Evolutionary conservation across 2,797 vertebrate genomes (phyloP).

Genomic region (Lacerta viridis): DNA sequence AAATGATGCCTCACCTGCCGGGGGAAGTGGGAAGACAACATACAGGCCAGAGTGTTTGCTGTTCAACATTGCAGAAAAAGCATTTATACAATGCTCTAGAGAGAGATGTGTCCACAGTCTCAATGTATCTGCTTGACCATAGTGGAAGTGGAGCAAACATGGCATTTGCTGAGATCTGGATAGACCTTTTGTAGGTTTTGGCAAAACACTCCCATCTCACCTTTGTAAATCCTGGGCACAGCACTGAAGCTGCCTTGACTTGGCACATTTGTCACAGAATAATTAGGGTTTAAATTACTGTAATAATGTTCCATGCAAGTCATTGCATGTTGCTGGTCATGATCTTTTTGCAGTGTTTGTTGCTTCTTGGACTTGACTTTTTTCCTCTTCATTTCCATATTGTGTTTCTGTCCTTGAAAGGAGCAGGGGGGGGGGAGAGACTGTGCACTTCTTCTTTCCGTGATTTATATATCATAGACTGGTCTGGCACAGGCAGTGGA

Average conservation of each 20-base stretch:
- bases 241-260: not conserved
- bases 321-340: not conserved
- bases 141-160: not conserved
- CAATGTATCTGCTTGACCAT: not conserved
- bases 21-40: not conserved
- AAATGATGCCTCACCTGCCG: no score
- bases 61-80: rapidly evolving
- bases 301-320: not conserved
- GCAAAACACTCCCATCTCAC: not conserved
- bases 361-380: not conserved
- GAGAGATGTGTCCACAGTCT: not conserved
- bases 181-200: not conserved
- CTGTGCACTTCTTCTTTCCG: not conserved
- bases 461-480: not conserved
- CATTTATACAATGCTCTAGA: not conserved
- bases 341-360: not conserved
- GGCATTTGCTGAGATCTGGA: not conserved
- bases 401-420: not conserved
- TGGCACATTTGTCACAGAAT: not conserved
- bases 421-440: rapidly evolving
- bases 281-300: no score
- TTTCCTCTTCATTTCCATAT: not conserved
- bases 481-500: not conserved
- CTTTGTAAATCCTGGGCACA: not conserved
- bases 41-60: not conserved